Conservation (phyloP, 1,140 invertebrate genomes). For the Sweltsa coloradensis region DNA sequence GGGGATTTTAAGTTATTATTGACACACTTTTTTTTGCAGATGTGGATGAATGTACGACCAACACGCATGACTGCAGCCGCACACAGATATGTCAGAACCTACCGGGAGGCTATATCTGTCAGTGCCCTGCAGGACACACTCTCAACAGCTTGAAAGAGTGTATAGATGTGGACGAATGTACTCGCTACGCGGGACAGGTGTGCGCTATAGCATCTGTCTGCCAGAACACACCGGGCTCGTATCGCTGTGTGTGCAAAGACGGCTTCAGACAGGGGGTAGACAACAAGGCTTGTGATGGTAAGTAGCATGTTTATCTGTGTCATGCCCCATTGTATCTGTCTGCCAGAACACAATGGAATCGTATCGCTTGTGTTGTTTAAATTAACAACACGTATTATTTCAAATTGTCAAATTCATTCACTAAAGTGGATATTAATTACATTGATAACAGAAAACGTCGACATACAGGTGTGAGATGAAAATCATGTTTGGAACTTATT, state of each 20-base stretch:
- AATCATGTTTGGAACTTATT: no score
- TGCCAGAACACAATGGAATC: no score
- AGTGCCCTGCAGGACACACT: constrained; percentile 54
- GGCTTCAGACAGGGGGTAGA: constrained; percentile 52
- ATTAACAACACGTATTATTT: no score
- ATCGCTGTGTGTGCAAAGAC: constrained; percentile 41
- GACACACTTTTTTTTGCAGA: constrained; percentile 21
- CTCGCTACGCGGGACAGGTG: constrained; percentile 15
- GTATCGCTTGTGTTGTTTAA: no score
- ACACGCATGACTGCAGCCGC: constrained; percentile 44
- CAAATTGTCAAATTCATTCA: no score
- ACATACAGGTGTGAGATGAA: no score
- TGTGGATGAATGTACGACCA: constrained; percentile 30
- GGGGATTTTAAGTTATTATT: no score
- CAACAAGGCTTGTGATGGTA: constrained; percentile 34
- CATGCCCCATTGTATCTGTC: no score
- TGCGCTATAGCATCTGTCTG: constrained; percentile 35
- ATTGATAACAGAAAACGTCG: no score
- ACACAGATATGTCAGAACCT: constrained; percentile 65
- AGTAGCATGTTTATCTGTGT: constrained; percentile 12
- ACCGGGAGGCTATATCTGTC: constrained; percentile 58
- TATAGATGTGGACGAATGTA: constrained; percentile 53
- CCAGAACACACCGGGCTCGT: constrained; percentile 45
- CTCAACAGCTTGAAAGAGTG: constrained; percentile 33
- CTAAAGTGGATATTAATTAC: no score